These are phyloP conservation scores for Apteryx owenii DNA, from an alignment of 2,113 vertebrate genomes.

Conservation along the genomic window DNA sequence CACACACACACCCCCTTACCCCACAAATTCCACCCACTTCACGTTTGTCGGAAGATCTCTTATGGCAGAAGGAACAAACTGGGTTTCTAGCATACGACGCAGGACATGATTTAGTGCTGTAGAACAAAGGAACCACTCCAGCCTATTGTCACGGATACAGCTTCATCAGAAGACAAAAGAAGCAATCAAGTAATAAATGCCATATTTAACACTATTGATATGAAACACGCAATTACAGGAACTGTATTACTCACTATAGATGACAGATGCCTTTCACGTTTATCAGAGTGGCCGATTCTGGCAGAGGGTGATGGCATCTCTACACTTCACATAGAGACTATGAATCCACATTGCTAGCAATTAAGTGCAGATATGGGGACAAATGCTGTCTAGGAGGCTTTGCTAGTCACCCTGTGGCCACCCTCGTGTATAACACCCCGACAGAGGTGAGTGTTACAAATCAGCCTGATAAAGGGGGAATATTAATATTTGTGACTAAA, in stretches of 20 bases:
- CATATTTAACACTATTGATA: background rate
- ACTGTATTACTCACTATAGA: background rate
- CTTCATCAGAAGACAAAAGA: background rate
- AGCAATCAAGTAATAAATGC: background rate
- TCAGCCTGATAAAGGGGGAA: background rate
- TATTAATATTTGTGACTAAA: background rate
- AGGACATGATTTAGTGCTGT: background rate
- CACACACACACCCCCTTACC: background rate
- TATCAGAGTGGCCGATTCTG: background rate
- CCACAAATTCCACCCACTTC: background rate
- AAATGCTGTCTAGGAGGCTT: background rate
- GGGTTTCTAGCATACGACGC: background rate
- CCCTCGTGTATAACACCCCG: background rate
- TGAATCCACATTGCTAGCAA: background rate
- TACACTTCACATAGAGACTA: background rate
- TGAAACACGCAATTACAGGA: background rate
- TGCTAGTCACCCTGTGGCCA: background rate
- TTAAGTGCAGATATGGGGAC: accelerated
- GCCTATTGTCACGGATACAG: background rate
- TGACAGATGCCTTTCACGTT: background rate
- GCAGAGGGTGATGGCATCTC: background rate
- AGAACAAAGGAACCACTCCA: background rate
- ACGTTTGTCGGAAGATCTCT: background rate
- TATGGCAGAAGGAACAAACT: background rate
- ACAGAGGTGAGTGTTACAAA: background rate